A percentile compares a stretch with the other conserved stretches of the same genome.
phyloP scores from a whole-genome alignment of 2,113 vertebrate species.

The Caretta caretta region DNA sequence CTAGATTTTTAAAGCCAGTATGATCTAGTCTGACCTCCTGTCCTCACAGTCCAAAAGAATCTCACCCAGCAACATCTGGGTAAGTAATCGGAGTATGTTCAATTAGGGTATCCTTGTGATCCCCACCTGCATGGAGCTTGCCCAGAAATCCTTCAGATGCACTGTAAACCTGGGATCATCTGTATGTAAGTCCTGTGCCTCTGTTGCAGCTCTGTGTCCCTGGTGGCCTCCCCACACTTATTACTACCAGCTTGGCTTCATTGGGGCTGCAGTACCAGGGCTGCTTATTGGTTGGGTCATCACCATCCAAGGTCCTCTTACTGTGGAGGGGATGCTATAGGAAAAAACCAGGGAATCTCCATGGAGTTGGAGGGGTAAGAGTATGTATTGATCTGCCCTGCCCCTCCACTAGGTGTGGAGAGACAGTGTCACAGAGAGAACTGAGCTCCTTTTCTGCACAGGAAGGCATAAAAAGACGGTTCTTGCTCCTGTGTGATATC shows the following conservation, averaged over 20 bases:
- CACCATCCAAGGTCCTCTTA: not conserved
- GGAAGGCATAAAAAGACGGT: fast-evolving
- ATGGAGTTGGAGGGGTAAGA: not conserved
- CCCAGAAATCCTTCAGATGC: not conserved
- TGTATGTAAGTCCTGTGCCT: not conserved
- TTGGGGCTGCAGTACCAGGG: not conserved
- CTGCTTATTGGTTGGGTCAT: not conserved
- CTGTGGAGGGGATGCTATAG: not conserved
- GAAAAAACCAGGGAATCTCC: not conserved
- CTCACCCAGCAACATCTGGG: not conserved
- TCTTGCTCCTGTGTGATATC: not conserved
- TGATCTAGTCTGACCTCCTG: not conserved
- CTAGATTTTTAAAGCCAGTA: constrained; percentile 35
- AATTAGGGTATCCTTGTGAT: not conserved
- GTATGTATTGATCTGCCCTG: not conserved
- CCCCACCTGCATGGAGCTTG: fast-evolving
- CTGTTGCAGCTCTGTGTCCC: not conserved
- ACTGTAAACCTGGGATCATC: not conserved
- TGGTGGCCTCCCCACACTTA: not conserved
- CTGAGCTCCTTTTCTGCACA: not conserved
- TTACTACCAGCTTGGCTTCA: not conserved
- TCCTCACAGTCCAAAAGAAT: not conserved
- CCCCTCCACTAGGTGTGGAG: not conserved
- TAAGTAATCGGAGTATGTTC: not conserved
- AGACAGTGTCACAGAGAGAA: not conserved